Evolutionary conservation across 2,888 invertebrate species (phyloP), one percentile per base, ranked within the genome.

Genomic region (Heliconius hortense): DNA sequence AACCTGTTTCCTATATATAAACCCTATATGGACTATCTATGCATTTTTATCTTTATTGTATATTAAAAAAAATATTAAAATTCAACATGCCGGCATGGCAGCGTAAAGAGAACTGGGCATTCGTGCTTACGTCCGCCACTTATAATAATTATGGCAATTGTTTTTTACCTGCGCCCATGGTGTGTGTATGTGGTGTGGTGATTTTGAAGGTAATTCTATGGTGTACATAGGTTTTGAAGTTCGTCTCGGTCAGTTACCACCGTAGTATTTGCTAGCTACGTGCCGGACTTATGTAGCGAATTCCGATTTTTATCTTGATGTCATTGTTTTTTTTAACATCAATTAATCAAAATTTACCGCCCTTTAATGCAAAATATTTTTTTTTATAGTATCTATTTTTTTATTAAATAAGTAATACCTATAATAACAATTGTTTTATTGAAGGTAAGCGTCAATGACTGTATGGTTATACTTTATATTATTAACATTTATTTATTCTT

Each of bases 111-210:
- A 83, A 93, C 93, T 93, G 92, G 81, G 85, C 81, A 82, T 74
- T 81, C 80, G 83, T 83, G 85, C 84, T 81, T 82, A 86, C 86
- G 87, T 88, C 87, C 89, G 87, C 83, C 82, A 88, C 86, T 91
- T 93, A 89, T 89, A 90, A 92, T 93, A 91, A 93, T 92, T 90
- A 91, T 87, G 84, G 88, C 85, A 87, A 87, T 91, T 88, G 89
- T 86, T 93, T 92, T 92, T 91, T 91, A 87, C 90, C 82, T 85
- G 89, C 82, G 81, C 87, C 66, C 15, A 66, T 43, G 85, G 89
- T 81, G 82, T 84, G 80, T 81, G 79, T 79, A 78, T 80, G 79
- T 81, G 74, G 74, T 35, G 35, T 35, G 35, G 35, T 35, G 35
- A 35, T 82, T 86, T 84, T 83, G 89, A 87, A 90, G 91, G 81